Evolutionary conservation across 2,797 vertebrate genomes (phyloP), one percentile per base, ranked within the genome.

Genomic region (Microctenopoma lineatum): DNA sequence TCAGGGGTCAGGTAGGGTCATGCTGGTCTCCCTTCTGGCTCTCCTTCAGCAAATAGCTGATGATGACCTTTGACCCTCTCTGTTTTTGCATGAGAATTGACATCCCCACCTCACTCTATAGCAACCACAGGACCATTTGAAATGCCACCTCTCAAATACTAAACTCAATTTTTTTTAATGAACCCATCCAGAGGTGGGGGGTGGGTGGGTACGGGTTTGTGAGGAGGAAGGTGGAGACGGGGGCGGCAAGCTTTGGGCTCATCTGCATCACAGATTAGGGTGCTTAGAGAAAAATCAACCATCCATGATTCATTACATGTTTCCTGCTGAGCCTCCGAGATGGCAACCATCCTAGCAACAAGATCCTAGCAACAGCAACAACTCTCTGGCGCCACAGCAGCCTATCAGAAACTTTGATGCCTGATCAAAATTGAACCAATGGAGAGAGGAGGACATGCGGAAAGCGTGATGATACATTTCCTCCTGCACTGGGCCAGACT

Each of bases 251-350:
- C 83, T 87, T 72, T 80, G 86, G 89, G 87, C 94, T 97, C 94
- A 97, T 98, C 95, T 97, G 95, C 95, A 97, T 97, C 92, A 94
- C 96, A 96, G 95, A 96, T 96, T 94, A 95, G 94, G 88, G 87
- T 89, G 90, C 93, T 94, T 87, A 75, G 87, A 95, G 94, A 94
- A 93, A 94, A 95, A 93, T 89, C 94, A 92, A 85, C 92, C 95
- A 97, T 97, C 95, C 96, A 97, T 97, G 96, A 97, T 98, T 97
- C 96, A 98, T 96, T 84, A 92, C 93, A 92, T 91, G 94, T 93
- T 95, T 96, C 96, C 95, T 93, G 93, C 94, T 72, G 93, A 94
- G 93, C 85, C 92, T 91, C 87, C 68, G 89, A 92, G 93, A 94
- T 94, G 83, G 93, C 92, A 89, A 83, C 84, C 90, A 84, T 93